Conservation (phyloP, 1,140 invertebrate species). For the Eumaeus atala region DNA sequence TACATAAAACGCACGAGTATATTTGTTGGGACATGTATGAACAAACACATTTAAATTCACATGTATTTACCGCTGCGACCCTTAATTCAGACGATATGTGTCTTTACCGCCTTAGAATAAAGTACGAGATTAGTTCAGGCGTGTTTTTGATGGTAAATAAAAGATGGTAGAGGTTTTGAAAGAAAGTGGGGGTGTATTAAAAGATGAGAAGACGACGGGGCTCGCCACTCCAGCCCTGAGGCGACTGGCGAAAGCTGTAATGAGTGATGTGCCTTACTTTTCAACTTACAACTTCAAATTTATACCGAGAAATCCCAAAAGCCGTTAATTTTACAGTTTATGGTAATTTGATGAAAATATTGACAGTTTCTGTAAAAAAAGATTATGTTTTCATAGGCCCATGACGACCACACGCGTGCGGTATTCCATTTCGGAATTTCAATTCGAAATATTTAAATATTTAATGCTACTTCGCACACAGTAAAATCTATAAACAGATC, state of each 20-base stretch:
- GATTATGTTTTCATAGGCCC: too few relatives aligned
- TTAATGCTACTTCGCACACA: too few relatives aligned
- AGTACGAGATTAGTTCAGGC: not conserved
- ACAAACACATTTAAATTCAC: not conserved
- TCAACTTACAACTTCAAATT: not conserved
- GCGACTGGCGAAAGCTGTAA: not conserved
- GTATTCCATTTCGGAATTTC: too few relatives aligned
- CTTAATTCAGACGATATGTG: not conserved
- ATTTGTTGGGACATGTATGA: not conserved
- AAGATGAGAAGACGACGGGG: too few relatives aligned
- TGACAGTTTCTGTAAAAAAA: too few relatives aligned
- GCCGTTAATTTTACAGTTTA: too few relatives aligned
- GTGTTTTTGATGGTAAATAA: not conserved
- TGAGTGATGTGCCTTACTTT: slow-evolving; percentile 8
- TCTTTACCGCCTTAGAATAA: not conserved
- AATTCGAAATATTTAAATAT: too few relatives aligned
- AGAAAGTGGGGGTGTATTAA: slow-evolving; percentile 2
- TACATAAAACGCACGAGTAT: not conserved
- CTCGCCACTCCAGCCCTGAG: not conserved
- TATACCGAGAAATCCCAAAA: too few relatives aligned
- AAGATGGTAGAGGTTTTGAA: not conserved
- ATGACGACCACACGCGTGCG: too few relatives aligned
- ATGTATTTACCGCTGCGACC: not conserved
- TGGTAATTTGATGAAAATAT: too few relatives aligned
- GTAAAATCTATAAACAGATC: too few relatives aligned